Base-by-base conservation (phyloP, 1,140 invertebrate genomes). In the Drosophila novamexicana region DNA sequence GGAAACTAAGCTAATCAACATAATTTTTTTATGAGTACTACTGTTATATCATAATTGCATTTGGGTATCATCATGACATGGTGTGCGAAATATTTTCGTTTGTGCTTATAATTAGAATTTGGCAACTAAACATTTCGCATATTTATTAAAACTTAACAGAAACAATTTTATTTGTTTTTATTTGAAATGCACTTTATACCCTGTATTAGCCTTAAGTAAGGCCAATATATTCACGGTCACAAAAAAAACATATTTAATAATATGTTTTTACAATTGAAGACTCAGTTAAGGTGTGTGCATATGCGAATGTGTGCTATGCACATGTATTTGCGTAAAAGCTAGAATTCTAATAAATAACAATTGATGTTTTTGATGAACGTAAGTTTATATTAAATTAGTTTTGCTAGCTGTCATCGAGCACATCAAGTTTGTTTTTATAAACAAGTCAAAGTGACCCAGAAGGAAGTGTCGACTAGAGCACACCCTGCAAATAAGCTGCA, bases 361-460 rank as follows among this genome's bases (percentile, higher is more conserved):
- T 44, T 42, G 18, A 40, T 6, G 10, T 56, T 40, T 56, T 18
- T 37, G 52, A 42, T 32, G 54, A 29, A 22, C 54, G 2, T n/a
- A n/a, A n/a, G 29, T n/a, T 50, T 50, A 29, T 53, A 34, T 53
- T 32, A 16, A 36, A 54, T 54, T 37, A 16, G 14, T 54, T 54
- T 16, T 37, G n/a, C 10, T 34, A 37, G 34, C n/a, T 54, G 32
- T 37, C 32, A 16, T 53, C n/a, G 7, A 9, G 34, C 32, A 18
- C 29, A 37, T 29, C n/a, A 3, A 37, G n/a, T 34, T 10, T 8
- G 9, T 10, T 10, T 54, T 34, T 9, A 54, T 10, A 37, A n/a
- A 36, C 29, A 54, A 49, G 22, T 22, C 6, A 29, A 14, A 50
- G 7, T 32, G n/a, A 32, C 6, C 6, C 1, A 2, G 12, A 6